phyloP scores from a whole-genome alignment of 2,888 invertebrate genomes.

The Dolichomitus sp. region DNA sequence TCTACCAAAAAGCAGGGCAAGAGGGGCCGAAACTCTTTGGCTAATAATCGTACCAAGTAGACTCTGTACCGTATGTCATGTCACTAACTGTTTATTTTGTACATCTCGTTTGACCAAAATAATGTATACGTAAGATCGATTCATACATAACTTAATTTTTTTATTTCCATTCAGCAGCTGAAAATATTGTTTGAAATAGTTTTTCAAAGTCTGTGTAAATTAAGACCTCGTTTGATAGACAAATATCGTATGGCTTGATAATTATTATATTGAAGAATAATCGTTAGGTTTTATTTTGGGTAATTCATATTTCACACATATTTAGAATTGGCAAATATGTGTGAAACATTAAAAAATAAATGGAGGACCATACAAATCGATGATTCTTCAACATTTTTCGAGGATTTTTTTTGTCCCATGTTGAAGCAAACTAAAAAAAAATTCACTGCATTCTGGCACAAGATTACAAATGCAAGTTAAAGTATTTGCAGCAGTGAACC shows the following conservation, averaged over 20 bases:
- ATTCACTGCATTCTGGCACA: background rate
- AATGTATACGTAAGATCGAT: background rate
- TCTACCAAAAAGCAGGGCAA: conserved; percentile 14
- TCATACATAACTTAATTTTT: background rate
- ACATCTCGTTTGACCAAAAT: background rate
- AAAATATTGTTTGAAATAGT: too few species aligned
- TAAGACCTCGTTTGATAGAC: too few species aligned
- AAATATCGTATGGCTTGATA: too few species aligned
- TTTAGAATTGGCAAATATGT: too few species aligned
- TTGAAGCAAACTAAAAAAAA: background rate
- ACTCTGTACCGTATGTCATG: background rate
- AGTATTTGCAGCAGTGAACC: background rate
- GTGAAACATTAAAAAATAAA: too few species aligned
- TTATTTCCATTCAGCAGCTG: too few species aligned
- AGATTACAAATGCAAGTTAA: background rate
- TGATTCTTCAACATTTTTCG: too few species aligned
- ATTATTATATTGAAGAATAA: too few species aligned
- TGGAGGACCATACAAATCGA: too few species aligned
- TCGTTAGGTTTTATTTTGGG: too few species aligned
- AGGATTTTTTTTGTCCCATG: background rate
- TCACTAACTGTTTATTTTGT: background rate
- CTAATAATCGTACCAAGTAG: background rate
- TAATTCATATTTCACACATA: too few species aligned
- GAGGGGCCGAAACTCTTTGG: conserved; percentile 15
- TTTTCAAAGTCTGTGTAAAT: too few species aligned